Conservation (phyloP, 1,140 invertebrate species). For the Apis florea region DNA sequence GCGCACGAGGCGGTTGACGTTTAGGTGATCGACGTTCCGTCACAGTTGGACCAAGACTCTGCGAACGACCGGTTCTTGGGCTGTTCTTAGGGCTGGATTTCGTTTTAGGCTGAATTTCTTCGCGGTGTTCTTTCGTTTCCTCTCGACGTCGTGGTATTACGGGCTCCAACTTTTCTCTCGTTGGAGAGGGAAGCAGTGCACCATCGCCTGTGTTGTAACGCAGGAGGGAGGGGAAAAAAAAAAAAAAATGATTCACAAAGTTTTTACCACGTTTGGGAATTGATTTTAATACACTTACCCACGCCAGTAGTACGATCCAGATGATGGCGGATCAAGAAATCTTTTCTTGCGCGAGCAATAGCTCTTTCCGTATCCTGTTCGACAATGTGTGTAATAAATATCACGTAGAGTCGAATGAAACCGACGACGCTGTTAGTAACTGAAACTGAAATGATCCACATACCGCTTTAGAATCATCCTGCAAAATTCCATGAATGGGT, state of each 20-base stretch:
- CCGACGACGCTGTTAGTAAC: not conserved
- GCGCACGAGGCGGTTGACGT: slow-evolving; percentile 82
- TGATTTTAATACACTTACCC: slow-evolving; percentile 76
- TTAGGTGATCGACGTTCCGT: slow-evolving; percentile 87
- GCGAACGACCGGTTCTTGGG: slow-evolving; percentile 83
- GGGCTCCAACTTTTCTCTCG: slow-evolving; percentile 86
- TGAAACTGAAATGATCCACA: not conserved
- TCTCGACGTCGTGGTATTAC: slow-evolving; percentile 85
- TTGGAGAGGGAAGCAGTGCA: slow-evolving; percentile 84
- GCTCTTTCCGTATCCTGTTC: slow-evolving; percentile 79
- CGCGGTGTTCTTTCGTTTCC: slow-evolving; percentile 77
- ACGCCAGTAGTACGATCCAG: slow-evolving; percentile 86
- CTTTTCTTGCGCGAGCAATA: slow-evolving; percentile 80
- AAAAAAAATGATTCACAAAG: not conserved
- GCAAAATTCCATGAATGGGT: slow-evolving; percentile 73
- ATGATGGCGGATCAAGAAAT: slow-evolving; percentile 85
- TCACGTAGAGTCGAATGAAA: not conserved
- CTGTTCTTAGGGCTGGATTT: slow-evolving; percentile 86
- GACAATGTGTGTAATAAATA: not conserved
- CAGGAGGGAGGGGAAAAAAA: not conserved
- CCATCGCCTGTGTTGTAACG: slow-evolving; percentile 77
- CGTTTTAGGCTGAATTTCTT: slow-evolving; percentile 74
- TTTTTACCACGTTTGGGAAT: not conserved
- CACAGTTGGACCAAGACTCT: slow-evolving; percentile 85
- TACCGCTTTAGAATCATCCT: slow-evolving; percentile 76